Evolutionary conservation across 2,888 invertebrate genomes (phyloP).

Genomic region (Colostygia pectinataria): DNA sequence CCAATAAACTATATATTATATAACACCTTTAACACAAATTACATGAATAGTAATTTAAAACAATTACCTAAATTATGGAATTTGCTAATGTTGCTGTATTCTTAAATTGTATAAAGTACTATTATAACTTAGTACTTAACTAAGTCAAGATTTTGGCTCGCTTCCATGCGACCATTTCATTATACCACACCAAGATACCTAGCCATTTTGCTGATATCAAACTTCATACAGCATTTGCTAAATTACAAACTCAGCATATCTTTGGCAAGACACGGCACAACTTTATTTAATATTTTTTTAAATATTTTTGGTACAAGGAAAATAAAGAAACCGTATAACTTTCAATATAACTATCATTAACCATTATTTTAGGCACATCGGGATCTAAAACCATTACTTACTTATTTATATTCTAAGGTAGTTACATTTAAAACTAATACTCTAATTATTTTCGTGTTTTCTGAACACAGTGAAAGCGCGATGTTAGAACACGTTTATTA

Average conservation of each 20-base stretch:
- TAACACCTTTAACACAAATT: no score
- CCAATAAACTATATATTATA: no score
- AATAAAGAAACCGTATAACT: constrained; percentile 2
- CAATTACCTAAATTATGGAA: no score
- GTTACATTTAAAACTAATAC: neutral
- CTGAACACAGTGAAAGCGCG: neutral
- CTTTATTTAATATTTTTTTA: neutral
- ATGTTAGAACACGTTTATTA: no score
- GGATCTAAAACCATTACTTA: constrained; percentile 15
- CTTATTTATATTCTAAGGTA: constrained; percentile 9
- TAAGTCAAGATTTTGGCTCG: constrained; percentile 19
- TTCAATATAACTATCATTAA: constrained; percentile 2
- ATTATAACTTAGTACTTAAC: neutral
- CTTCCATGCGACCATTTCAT: constrained; percentile 17
- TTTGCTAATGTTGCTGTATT: constrained; percentile 7
- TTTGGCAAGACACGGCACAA: constrained; percentile 22
- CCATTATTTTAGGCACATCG: constrained; percentile 24
- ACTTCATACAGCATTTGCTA: constrained; percentile 18
- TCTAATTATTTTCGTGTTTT: neutral
- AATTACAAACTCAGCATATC: constrained; percentile 18
- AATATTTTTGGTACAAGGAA: constrained; percentile 5
- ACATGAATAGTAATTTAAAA: no score
- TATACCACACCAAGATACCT: constrained; percentile 1
- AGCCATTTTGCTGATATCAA: constrained; percentile 20
- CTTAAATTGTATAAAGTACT: constrained; percentile 6